Percentiles rank a stretch among this genome's conserved stretches.
Evolutionary conservation across 2,113 vertebrate species (phyloP).

Genomic region (Dolichallabes microphthalmus): DNA sequence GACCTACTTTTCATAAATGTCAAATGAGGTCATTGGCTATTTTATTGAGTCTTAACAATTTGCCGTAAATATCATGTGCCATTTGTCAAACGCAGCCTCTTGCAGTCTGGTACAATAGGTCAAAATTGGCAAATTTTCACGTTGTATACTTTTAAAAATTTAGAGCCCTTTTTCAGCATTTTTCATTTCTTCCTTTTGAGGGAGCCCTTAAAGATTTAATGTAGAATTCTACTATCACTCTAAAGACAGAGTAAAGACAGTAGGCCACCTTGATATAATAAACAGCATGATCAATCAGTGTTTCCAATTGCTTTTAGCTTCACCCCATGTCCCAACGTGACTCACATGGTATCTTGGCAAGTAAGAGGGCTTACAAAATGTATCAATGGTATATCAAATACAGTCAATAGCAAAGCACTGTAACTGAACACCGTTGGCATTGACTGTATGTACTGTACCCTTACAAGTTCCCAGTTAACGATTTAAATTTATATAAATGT

Average conservation of each 20-base stretch:
- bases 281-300: background rate
- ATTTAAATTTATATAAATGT: too few relatives aligned
- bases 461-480: background rate
- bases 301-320: background rate
- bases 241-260: background rate
- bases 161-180: background rate
- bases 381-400: too few relatives aligned
- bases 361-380: background rate
- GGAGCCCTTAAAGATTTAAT: background rate
- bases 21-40: slow-evolving; percentile 40
- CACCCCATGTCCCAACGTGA: too few relatives aligned
- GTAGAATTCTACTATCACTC: background rate
- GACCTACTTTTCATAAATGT: background rate
- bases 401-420: background rate
- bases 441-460: too few relatives aligned
- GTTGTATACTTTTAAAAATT: background rate
- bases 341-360: background rate
- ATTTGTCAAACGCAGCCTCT: slow-evolving; percentile 4
- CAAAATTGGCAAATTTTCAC: background rate
- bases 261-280: background rate
- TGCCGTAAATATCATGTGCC: slow-evolving; percentile 61
- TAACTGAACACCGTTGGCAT: background rate
- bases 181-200: background rate
- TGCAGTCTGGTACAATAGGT: background rate
- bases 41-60: slow-evolving; percentile 35